phyloP scores from a whole-genome alignment of 2,113 vertebrate genomes.

The Trogon melanurus region DNA sequence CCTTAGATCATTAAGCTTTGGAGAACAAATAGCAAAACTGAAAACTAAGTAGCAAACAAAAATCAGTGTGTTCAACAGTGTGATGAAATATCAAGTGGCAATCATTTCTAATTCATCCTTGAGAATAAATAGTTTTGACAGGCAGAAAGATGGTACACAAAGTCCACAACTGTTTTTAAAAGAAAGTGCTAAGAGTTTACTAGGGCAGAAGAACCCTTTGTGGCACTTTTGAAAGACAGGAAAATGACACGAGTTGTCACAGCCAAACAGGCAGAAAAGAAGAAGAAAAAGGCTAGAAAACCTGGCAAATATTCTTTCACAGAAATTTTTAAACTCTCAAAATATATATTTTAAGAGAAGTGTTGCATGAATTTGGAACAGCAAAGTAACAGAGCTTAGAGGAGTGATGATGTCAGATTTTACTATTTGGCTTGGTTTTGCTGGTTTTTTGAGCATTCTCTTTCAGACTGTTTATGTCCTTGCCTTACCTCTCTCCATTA shows the following conservation, averaged over 20 bases:
- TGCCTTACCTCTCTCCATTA: neutral
- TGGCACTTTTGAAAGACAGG: conserved; percentile 7
- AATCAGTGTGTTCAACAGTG: neutral
- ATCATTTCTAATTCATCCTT: neutral
- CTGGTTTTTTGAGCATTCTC: neutral
- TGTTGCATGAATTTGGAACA: neutral
- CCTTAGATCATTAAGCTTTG: neutral
- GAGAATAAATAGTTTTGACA: neutral
- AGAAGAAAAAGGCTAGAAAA: neutral
- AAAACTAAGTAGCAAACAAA: neutral
- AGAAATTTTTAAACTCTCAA: neutral
- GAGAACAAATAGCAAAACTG: neutral
- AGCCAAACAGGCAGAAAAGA: neutral
- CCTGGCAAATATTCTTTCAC: neutral
- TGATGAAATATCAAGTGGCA: neutral
- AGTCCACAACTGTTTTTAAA: neutral
- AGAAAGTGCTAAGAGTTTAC: neutral
- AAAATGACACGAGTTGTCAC: neutral
- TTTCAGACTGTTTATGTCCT: neutral
- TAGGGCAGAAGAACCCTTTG: neutral
- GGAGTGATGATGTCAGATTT: neutral
- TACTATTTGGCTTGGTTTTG: neutral
- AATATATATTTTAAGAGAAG: neutral
- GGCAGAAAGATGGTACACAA: neutral
- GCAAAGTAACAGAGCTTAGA: neutral